These are phyloP conservation scores for Liopterus haemorrhoidalis DNA, from an alignment of 2,888 invertebrate genomes.

Conservation along the genomic window DNA sequence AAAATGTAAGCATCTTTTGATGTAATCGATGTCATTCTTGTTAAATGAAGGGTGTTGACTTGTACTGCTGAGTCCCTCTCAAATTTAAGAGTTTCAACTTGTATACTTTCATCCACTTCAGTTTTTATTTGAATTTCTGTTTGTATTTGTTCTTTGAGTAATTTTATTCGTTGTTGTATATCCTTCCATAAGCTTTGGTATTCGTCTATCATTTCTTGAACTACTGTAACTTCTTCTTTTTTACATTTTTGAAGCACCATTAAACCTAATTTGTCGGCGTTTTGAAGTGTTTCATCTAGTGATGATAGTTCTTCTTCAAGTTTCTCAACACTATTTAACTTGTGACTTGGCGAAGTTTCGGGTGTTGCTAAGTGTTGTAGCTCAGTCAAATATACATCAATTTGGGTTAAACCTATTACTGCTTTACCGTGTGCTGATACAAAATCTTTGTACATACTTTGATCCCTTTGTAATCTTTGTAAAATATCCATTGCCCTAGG, in stretches of 20 bases:
- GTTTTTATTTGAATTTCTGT: constrained; percentile 37
- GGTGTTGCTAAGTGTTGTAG: constrained; percentile 56
- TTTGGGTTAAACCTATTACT: constrained; percentile 62
- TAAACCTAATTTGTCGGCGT: constrained; percentile 56
- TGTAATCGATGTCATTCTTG: constrained; percentile 63
- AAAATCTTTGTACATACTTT: constrained; percentile 61
- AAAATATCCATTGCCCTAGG: constrained; percentile 55
- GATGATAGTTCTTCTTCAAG: constrained; percentile 54
- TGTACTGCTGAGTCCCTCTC: constrained; percentile 74
- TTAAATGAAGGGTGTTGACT: constrained; percentile 68
- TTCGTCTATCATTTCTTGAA: constrained; percentile 59
- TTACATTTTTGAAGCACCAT: constrained; percentile 54
- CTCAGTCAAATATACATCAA: constrained; percentile 67
- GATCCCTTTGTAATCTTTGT: constrained; percentile 53
- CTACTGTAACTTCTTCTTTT: constrained; percentile 50
- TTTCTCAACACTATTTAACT: constrained; percentile 43
- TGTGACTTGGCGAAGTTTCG: constrained; percentile 44
- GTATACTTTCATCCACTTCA: constrained; percentile 55
- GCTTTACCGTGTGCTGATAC: constrained; percentile 65
- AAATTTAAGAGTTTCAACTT: constrained; percentile 70
- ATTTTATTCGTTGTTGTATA: constrained; percentile 50
- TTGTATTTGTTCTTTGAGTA: constrained; percentile 45
- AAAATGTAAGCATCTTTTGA: constrained; percentile 76
- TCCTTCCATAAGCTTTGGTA: constrained; percentile 60
- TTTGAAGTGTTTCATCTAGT: constrained; percentile 49